Evolutionary conservation across 2,888 invertebrate genomes (phyloP), one percentile per base, ranked within the genome.

Genomic region (Linyphia triangularis): DNA sequence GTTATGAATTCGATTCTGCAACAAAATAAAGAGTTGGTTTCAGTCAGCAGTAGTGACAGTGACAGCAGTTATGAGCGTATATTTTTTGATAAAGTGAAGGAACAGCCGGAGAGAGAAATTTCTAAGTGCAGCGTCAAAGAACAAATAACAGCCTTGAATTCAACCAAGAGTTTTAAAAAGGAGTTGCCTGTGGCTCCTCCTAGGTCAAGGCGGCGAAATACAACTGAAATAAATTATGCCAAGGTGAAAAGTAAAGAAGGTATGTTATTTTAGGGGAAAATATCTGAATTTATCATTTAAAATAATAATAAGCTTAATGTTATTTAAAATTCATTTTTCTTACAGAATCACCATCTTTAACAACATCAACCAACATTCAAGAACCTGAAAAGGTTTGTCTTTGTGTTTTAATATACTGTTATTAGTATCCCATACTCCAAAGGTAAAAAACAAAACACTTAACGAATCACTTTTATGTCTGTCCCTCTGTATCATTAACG

Each of bases 181-280:
- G 83, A 79, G 33, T 19, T 85, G 59, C 89, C 89, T n/a, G 82
- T 89, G 51, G 89, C 89, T 26, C 89, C 89, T 22, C 89, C 89
- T 1, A 85, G 89, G 40, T 73, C 89, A 16, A 81, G 57, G 30
- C 30, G 85, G 13, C 67, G 82, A 0, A 75, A 40, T 57, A 85
- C 85, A 9, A 82, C 90, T 13, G 89, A 89, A 78, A 51, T 89
- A 59, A 63, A 89, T 10, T 89, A 84, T 63, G 67, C 72, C 2
- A 84, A 89, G 69, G 84, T 82, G 69, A 84, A 84, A 30, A 28
- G 57, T 26, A 84, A 82, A 77, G 73, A 83, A 26, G 78, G 89
- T 89, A 72, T 33, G 79, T 57, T 22, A n/a, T n/a, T n/a, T n/a
- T n/a, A n/a, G n/a, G n/a, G n/a, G n/a, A n/a, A n/a, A n/a, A n/a